Evolutionary conservation across 1,140 invertebrate genomes (phyloP), one percentile per base, ranked within the genome.

Genomic region (Solenopsis invicta): DNA sequence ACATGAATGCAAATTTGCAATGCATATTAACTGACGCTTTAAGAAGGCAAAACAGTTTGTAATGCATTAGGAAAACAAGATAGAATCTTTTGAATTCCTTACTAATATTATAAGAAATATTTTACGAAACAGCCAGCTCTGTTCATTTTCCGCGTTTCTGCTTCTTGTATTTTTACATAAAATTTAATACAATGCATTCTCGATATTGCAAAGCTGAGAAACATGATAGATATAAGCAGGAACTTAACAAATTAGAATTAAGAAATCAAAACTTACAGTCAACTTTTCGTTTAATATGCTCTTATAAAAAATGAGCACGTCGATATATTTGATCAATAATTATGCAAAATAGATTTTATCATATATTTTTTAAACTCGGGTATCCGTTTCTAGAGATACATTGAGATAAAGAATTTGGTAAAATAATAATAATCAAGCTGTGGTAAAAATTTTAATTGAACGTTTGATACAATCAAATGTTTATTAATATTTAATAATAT

Each of bases 11-110:
- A 41, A 50, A 64, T 76, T 67, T 67, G 50, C 52, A 24, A 71
- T 21, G 50, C 21, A 21, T 52, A 59, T 82, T 82, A 82, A 10
- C 34, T 56, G 50, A 71, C 37, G 37, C 24, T 82, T 56, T 45
- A 67, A 67, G 37, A 71, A 72, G 66, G 4, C 45, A 72, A 81
- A 72, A 56, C 21, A 29, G 13, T 41, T 67, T 45, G 21, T 21
- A 10, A 56, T 56, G 21, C 21, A 77, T 48, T 10, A 41, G n/a
- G 41, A 52, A 66, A 37, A 78, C 41, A 34, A 54, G 64, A 67
- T 61, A 12, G 6, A 45, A 81, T 56, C 16, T 10, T 59, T 59
- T 72, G 16, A 56, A 81, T 71, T 54, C 48, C 37, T 29, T 9
- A 21, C n/a, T 24, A 24, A 2, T 54, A 50, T 54, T 4, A 6